Base-by-base conservation (phyloP, 2,113 vertebrate species). In the Sorex fumeus region DNA sequence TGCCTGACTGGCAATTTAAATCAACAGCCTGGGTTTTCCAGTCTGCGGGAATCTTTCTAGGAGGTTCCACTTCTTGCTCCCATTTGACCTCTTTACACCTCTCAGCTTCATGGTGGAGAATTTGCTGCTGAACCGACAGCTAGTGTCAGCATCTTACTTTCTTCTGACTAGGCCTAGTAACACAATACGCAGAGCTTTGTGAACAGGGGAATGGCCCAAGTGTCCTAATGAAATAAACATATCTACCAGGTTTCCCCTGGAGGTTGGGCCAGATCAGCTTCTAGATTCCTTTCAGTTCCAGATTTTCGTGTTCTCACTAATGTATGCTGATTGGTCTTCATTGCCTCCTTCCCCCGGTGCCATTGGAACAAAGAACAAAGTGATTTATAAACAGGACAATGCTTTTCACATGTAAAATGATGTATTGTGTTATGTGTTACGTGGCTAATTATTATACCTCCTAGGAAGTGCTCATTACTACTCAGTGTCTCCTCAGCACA, bases 21-120 rank as follows among this genome's bases (percentile, higher is more conserved):
- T 76, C 36, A 84, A 88, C 77, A 30, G 78, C 70, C 88, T 8
- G 10, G 43, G 89, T 93, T 95, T 60, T 84, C 89, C 19, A 30
- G 23, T 75, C 70, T 28, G 23, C 45, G 13, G 74, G 70, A 60
- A 2, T 60, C 16, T 53, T 12, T 13, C 28, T 82, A 28, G 45
- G 28, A 72, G 62, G 40, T 43, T 8, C 9, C 36, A 43, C 18
- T 19, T 32, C 69, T 45, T 60, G 64, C 4, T 0, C 9, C 27
- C 8, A n/a, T 79, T 79, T 67, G 69, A 10, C 28, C 18, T 11
- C 47, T 50, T 92, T 21, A 45, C 45, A 79, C 30, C 57, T 66
- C 18, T 23, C 2, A 11, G 12, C 64, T 15, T 72, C 0, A 79
- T 50, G 6, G 36, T 82, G 21, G 70, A 84, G 57, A 72, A 88